Conservation (phyloP, 2,888 invertebrate genomes). For the Thymelicus lineola region DNA sequence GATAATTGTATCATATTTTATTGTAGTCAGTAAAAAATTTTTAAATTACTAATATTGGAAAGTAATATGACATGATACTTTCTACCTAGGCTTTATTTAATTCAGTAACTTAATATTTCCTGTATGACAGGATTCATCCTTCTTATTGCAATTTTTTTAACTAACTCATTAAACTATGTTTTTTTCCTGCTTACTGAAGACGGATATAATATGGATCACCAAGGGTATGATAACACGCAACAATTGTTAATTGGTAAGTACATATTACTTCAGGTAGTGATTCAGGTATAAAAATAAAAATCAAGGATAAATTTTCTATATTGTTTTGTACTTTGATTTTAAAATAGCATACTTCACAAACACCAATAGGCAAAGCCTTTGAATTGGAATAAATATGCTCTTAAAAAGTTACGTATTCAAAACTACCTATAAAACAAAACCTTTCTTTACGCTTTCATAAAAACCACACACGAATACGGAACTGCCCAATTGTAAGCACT, state of each 20-base stretch:
- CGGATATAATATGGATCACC: conserved; percentile 70
- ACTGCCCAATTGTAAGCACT: conserved; percentile 42
- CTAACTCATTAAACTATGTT: conserved; percentile 41
- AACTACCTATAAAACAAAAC: conserved; percentile 24
- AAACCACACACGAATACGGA: conserved; percentile 43
- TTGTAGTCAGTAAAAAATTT: too few relatives aligned
- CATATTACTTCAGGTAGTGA: too few relatives aligned
- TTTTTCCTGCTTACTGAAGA: conserved; percentile 63
- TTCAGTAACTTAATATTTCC: too few relatives aligned
- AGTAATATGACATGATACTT: too few relatives aligned
- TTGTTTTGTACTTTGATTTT: too few relatives aligned
- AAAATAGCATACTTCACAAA: too few relatives aligned
- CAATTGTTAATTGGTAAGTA: conserved; percentile 73
- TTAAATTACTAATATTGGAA: too few relatives aligned
- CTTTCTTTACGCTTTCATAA: conserved; percentile 33
- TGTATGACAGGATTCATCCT: not conserved
- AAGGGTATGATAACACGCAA: conserved; percentile 74
- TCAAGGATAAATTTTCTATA: not conserved
- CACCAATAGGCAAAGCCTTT: too few relatives aligned
- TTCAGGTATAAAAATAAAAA: too few relatives aligned
- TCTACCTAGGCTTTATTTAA: too few relatives aligned
- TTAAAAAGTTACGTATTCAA: conserved; percentile 10
- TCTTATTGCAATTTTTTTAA: not conserved
- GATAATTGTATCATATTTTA: too few relatives aligned
- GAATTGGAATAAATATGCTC: conserved; percentile 11